Percentiles rank a stretch among this genome's conserved stretches.
phyloP scores from a whole-genome alignment of 2,113 vertebrate species.

The Hippocampus abdominalis region DNA sequence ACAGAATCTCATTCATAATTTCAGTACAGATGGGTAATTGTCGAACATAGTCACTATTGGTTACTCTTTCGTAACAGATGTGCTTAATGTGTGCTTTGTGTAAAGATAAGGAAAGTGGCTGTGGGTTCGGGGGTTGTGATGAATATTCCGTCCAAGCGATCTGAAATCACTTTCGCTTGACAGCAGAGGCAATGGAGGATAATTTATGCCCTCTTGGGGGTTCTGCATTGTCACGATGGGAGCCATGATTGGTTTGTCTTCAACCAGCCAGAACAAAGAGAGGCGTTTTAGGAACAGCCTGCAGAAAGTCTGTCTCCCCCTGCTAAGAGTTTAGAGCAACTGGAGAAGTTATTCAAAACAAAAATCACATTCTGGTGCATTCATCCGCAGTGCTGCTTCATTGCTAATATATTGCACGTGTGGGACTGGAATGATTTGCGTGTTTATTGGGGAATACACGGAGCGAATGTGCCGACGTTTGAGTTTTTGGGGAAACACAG shows the following conservation, averaged over 20 bases:
- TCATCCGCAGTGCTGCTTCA: slow-evolving; percentile 8
- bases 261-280: slow-evolving; percentile 14
- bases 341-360: slow-evolving; percentile 23
- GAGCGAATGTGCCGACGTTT: slow-evolving; percentile 32
- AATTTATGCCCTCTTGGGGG: slow-evolving; percentile 45
- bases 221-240: slow-evolving; percentile 25
- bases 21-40: not conserved
- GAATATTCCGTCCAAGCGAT: slow-evolving; percentile 22
- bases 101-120: slow-evolving; percentile 12
- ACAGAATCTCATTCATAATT: not conserved
- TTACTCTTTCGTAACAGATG: not conserved
- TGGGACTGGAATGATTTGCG: slow-evolving; percentile 27
- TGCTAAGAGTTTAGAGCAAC: slow-evolving; percentile 17
- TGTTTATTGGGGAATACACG: slow-evolving; percentile 26
- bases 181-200: slow-evolving; percentile 24
- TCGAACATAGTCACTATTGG: not conserved
- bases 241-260: slow-evolving; percentile 20
- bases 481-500: slow-evolving; percentile 33
- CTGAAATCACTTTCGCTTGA: slow-evolving; percentile 43
- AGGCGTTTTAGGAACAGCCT: slow-evolving; percentile 11
- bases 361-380: slow-evolving; percentile 28
- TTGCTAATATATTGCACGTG: slow-evolving; percentile 44
- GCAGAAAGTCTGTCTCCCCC: slow-evolving; percentile 23
- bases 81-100: not conserved
- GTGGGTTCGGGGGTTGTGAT: slow-evolving; percentile 18